These are phyloP conservation scores for Seira ritae DNA, from an alignment of 2,888 invertebrate species.

Conservation along the genomic window DNA sequence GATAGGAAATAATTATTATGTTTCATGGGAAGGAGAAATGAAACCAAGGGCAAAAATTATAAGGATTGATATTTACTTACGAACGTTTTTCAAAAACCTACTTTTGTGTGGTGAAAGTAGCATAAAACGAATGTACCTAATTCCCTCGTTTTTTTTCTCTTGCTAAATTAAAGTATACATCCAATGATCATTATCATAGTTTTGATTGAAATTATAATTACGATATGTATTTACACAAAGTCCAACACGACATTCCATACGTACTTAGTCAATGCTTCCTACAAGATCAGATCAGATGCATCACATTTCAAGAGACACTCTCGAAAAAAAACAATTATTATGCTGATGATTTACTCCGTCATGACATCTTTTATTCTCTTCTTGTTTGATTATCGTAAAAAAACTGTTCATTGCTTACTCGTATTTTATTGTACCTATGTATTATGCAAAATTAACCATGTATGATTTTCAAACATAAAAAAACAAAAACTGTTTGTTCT, in stretches of 20 bases:
- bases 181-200: constrained; percentile 10
- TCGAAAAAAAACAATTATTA: not conserved
- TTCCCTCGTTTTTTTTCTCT: too few relatives aligned
- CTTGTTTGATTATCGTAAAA: constrained; percentile 10
- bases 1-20: not conserved
- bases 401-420: not conserved
- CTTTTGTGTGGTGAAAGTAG: too few relatives aligned
- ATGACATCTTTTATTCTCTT: not conserved
- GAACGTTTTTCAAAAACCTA: too few relatives aligned
- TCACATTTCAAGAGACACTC: not conserved
- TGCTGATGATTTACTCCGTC: constrained; percentile 6
- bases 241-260: constrained; percentile 2
- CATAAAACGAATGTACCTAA: too few relatives aligned
- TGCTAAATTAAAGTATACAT: not conserved
- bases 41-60: too few relatives aligned
- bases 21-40: too few relatives aligned
- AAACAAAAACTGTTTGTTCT: not conserved
- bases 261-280: not conserved
- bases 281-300: not conserved
- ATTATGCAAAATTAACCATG: constrained; percentile 10
- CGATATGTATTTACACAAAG: too few relatives aligned
- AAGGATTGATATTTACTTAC: too few relatives aligned
- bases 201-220: not conserved
- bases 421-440: not conserved
- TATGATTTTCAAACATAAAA: not conserved